Evolutionary conservation across 2,797 vertebrate species (phyloP).

Genomic region (Somateria mollissima): DNA sequence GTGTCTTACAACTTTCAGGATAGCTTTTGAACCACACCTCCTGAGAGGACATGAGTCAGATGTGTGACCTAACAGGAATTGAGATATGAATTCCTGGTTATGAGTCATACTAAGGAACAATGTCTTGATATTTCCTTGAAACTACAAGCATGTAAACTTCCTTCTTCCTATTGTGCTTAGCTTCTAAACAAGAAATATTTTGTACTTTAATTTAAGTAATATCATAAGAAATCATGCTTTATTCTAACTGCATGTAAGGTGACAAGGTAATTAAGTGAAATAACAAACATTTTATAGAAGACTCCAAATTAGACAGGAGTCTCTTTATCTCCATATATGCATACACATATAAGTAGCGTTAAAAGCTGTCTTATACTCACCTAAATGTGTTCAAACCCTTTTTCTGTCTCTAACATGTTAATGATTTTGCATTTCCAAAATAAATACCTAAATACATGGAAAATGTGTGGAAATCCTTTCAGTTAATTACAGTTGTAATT

Average conservation of each 20-base stretch:
- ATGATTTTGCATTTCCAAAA: neutral
- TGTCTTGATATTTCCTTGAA: slow-evolving; percentile 43
- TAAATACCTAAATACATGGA: neutral
- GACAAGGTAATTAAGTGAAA: slow-evolving; percentile 29
- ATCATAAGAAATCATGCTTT: slow-evolving; percentile 7
- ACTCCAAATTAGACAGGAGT: neutral
- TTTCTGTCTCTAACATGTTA: neutral
- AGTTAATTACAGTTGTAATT: neutral
- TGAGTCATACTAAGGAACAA: slow-evolving; percentile 52
- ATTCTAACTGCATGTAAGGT: neutral
- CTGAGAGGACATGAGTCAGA: slow-evolving; percentile 48
- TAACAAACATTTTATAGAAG: slow-evolving; percentile 7
- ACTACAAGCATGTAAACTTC: slow-evolving; percentile 49
- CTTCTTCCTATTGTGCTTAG: slow-evolving; percentile 53
- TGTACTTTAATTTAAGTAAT: slow-evolving; percentile 28
- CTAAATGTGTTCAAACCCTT: neutral
- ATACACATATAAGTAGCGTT: neutral
- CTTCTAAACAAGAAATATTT: slow-evolving; percentile 48
- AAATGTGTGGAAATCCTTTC: neutral
- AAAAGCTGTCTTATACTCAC: neutral
- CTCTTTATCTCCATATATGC: neutral
- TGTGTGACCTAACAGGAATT: slow-evolving; percentile 48
- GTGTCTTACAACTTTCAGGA: neutral
- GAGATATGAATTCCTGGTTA: slow-evolving; percentile 60
- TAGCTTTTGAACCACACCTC: neutral